Evolutionary conservation across 2,888 invertebrate genomes (phyloP).

Genomic region (Epinotia demarniana): DNA sequence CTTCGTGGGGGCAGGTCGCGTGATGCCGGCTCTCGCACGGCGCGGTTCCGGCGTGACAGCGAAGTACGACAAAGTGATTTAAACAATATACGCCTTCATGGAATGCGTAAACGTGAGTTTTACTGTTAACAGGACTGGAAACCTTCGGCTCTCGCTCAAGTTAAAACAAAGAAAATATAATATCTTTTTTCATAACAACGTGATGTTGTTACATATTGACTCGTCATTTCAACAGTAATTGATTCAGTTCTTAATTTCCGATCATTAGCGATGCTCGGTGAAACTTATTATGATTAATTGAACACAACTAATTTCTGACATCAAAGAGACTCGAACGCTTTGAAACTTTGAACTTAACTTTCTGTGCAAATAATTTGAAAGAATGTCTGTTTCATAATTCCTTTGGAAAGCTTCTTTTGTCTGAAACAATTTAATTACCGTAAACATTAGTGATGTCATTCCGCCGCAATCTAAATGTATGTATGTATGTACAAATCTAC

Average conservation of each 20-base stretch:
- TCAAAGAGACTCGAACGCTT: slow-evolving; percentile 41
- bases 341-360: slow-evolving; percentile 40
- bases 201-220: slow-evolving; percentile 20
- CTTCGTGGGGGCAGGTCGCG: slow-evolving; percentile 70
- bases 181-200: slow-evolving; percentile 4
- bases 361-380: slow-evolving; percentile 34
- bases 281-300: slow-evolving; percentile 38
- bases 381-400: slow-evolving; percentile 23
- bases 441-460: not conserved
- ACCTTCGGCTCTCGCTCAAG: slow-evolving; percentile 33
- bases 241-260: slow-evolving; percentile 9
- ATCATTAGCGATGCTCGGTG: slow-evolving; percentile 13
- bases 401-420: slow-evolving; percentile 9
- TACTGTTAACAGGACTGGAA: slow-evolving; percentile 31
- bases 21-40: slow-evolving; percentile 33
- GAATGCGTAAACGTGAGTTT: slow-evolving; percentile 39
- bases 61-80: slow-evolving; percentile 46
- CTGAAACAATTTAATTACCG: slow-evolving; percentile 3
- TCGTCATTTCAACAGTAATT: slow-evolving; percentile 25
- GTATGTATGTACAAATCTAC: not conserved
- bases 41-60: slow-evolving; percentile 34
- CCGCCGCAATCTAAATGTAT: not conserved
- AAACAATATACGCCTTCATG: slow-evolving; percentile 34
- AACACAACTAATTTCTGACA: slow-evolving; percentile 33
- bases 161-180: not conserved